Conservation (phyloP, 1,140 invertebrate genomes). For the Venturia canescens region DNA sequence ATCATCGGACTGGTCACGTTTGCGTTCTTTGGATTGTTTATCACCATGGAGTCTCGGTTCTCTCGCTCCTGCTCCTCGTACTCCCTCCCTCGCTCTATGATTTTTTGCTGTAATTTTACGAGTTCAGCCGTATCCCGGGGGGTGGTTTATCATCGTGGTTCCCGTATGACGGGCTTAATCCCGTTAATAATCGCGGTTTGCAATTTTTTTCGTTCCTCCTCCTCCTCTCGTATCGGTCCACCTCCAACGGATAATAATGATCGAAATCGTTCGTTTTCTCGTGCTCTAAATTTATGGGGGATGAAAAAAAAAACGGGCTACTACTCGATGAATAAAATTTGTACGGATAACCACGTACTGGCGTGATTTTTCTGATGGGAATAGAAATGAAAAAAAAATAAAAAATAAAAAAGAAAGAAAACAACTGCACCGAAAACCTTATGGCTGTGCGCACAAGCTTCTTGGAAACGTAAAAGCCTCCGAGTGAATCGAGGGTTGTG, state of each 20-base stretch:
- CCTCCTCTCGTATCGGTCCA: background rate
- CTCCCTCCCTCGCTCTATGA: conserved; percentile 7
- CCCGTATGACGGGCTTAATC: conserved; percentile 44
- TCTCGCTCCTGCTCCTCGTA: background rate
- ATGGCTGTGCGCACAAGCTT: conserved; percentile 26
- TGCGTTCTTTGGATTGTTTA: conserved; percentile 52
- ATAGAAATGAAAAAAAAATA: background rate
- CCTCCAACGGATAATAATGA: conserved; percentile 2
- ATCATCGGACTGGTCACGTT: conserved; percentile 53
- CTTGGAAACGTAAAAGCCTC: conserved; percentile 39
- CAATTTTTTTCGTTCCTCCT: conserved; percentile 27
- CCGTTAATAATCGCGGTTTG: conserved; percentile 39
- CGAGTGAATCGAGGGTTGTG: conserved; percentile 32
- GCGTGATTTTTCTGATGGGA: background rate
- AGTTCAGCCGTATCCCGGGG: conserved; percentile 12
- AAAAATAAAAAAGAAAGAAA: background rate
- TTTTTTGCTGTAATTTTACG: conserved; percentile 47
- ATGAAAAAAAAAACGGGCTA: background rate
- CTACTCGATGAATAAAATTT: conserved; percentile 38
- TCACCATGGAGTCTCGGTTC: conserved; percentile 15
- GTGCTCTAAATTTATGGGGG: background rate
- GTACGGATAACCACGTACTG: background rate
- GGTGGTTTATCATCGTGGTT: conserved; percentile 37
- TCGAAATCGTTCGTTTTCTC: conserved; percentile 10
- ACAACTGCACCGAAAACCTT: conserved; percentile 22